Evolutionary conservation across 2,888 invertebrate genomes (phyloP).

Genomic region (Vannuccia rotundouncinata): DNA sequence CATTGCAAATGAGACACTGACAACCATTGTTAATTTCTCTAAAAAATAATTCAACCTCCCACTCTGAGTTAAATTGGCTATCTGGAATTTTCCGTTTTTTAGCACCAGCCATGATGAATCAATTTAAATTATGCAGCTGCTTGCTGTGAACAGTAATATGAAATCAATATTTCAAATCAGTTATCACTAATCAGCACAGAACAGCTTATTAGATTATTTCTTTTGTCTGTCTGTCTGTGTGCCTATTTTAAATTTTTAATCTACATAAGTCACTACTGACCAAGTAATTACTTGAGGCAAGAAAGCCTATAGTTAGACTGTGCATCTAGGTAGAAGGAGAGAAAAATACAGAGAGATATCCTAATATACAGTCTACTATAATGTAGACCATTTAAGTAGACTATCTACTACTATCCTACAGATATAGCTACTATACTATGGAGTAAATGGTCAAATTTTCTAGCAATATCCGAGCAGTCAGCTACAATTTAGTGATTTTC

Average conservation of each 20-base stretch:
- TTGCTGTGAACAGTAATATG: not conserved
- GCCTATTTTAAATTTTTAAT: not conserved
- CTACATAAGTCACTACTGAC: not conserved
- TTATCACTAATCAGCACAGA: not conserved
- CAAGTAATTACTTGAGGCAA: not conserved
- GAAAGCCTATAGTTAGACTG: not conserved
- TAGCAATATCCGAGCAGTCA: not conserved
- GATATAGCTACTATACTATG: not conserved
- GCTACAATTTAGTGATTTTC: not conserved
- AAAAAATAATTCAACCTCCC: constrained; percentile 3
- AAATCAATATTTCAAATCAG: not conserved
- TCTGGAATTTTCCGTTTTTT: not conserved
- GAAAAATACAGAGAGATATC: not conserved
- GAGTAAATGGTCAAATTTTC: not conserved
- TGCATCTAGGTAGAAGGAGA: not conserved
- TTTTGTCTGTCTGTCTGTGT: not conserved
- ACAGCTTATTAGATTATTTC: not conserved
- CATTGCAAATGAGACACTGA: constrained; percentile 2
- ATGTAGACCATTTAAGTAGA: not conserved
- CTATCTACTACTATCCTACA: not conserved
- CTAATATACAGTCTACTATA: not conserved
- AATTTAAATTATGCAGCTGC: not conserved
- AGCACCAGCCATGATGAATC: not conserved
- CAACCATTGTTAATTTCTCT: constrained; percentile 3
- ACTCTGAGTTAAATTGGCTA: not conserved